Percentiles rank a stretch among this genome's conserved stretches.
These are phyloP conservation scores for Lepus timidus DNA, from an alignment of 2,113 vertebrate species.

Conservation along the genomic window DNA sequence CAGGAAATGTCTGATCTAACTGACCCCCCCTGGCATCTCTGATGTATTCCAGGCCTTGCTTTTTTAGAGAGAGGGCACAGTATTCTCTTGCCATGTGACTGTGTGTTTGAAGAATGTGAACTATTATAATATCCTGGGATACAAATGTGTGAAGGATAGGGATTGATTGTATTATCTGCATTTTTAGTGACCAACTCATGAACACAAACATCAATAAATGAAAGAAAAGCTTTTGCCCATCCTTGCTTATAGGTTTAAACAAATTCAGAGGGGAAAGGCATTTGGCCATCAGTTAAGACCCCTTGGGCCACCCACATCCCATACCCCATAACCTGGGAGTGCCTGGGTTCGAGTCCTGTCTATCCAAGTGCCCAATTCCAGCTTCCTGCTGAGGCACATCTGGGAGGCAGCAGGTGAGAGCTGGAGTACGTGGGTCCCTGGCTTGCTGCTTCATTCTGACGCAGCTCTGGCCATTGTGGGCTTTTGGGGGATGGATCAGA, in stretches of 20 bases:
- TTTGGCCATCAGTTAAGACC: too few relatives aligned
- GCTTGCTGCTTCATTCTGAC: too few relatives aligned
- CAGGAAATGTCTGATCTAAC: conserved; percentile 4
- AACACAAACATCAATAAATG: neutral
- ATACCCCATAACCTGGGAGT: too few relatives aligned
- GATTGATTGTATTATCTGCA: neutral
- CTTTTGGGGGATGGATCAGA: too few relatives aligned
- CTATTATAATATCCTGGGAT: neutral
- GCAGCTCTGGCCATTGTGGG: too few relatives aligned
- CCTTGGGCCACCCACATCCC: too few relatives aligned
- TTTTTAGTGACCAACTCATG: neutral
- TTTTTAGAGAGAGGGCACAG: neutral
- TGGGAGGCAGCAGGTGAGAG: too few relatives aligned
- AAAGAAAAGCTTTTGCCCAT: neutral
- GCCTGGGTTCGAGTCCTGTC: too few relatives aligned
- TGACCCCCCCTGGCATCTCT: neutral
- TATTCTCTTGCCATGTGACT: neutral
- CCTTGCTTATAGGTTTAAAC: neutral
- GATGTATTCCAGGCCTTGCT: neutral
- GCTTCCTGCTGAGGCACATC: too few relatives aligned
- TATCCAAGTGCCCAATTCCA: too few relatives aligned
- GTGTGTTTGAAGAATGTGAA: neutral
- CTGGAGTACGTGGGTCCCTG: too few relatives aligned
- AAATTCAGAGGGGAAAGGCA: too few relatives aligned
- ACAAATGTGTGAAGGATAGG: neutral